Percentiles rank a stretch among this genome's conserved stretches.
phyloP scores from a whole-genome alignment of 2,888 invertebrate genomes.

The Cordilura impudica region DNA sequence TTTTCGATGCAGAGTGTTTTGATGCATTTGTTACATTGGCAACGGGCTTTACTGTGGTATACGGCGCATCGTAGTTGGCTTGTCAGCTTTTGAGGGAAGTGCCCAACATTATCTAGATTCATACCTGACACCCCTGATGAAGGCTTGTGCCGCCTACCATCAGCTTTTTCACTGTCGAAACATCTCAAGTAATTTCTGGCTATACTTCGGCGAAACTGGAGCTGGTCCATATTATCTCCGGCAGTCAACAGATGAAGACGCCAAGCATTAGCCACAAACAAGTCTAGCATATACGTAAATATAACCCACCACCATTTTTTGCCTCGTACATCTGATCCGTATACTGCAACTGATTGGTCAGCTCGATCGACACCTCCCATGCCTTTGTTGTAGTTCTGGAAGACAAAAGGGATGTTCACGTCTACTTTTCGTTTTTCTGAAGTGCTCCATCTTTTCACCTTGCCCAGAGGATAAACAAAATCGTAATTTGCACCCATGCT shows the following conservation, averaged over 20 bases:
- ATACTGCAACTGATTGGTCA: constrained; percentile 5
- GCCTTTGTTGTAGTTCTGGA: constrained; percentile 5
- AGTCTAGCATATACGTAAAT: background rate
- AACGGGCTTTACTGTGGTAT: background rate
- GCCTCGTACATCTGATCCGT: background rate
- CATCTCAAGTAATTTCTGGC: background rate
- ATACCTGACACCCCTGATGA: background rate
- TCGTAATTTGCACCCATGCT: constrained; percentile 4
- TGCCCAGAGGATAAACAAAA: background rate
- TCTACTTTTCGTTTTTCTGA: background rate
- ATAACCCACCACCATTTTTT: too few species aligned
- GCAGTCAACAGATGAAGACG: background rate
- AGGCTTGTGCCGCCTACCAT: background rate
- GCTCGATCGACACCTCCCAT: constrained; percentile 1
- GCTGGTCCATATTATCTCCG: background rate
- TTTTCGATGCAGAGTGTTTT: background rate
- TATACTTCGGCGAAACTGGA: background rate
- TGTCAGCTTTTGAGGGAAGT: background rate
- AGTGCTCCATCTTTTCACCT: background rate
- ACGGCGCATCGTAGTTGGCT: background rate
- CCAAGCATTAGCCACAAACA: background rate
- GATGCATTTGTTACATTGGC: constrained; percentile 10
- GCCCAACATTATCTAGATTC: background rate
- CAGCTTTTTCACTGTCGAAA: background rate
- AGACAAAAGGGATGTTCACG: background rate